These are phyloP conservation scores for Coluber constrictor DNA, from an alignment of 2,797 vertebrate species.

Conservation along the genomic window DNA sequence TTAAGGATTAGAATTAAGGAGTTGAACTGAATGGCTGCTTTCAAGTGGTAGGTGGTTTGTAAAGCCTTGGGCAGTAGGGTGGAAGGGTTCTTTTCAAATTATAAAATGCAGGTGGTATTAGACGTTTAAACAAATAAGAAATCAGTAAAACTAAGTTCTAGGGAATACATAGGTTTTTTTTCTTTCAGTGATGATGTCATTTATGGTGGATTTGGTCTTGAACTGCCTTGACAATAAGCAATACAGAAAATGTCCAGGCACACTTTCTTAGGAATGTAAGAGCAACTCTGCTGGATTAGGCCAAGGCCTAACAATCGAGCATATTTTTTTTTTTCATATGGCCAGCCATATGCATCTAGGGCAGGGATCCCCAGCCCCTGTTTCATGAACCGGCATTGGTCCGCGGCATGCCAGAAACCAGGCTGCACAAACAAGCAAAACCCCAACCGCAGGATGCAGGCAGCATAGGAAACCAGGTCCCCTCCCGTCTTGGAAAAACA, in stretches of 20 bases:
- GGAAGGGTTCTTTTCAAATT: neutral
- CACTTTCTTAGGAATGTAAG: neutral
- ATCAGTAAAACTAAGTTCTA: neutral
- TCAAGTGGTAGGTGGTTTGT: neutral
- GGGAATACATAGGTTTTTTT: neutral
- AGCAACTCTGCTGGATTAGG: neutral
- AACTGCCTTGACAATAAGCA: neutral
- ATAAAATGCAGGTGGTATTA: neutral
- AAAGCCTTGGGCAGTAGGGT: neutral
- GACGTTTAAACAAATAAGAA: neutral
- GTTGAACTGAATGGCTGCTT: neutral
- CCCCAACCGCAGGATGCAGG: neutral
- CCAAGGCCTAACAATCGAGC: neutral
- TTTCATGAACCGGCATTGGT: too few species aligned
- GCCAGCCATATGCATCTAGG: neutral
- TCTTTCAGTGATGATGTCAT: neutral
- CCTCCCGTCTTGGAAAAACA: too few species aligned
- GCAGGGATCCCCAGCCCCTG: neutral
- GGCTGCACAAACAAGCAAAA: accelerated
- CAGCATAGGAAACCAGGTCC: neutral
- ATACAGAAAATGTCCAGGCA: neutral
- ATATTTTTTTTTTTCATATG: neutral
- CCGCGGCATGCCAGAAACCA: neutral
- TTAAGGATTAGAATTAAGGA: neutral
- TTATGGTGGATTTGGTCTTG: neutral